Evolutionary conservation across 2,113 vertebrate genomes (phyloP), one percentile per base, ranked within the genome.

Genomic region (Phainopepla nitens): DNA sequence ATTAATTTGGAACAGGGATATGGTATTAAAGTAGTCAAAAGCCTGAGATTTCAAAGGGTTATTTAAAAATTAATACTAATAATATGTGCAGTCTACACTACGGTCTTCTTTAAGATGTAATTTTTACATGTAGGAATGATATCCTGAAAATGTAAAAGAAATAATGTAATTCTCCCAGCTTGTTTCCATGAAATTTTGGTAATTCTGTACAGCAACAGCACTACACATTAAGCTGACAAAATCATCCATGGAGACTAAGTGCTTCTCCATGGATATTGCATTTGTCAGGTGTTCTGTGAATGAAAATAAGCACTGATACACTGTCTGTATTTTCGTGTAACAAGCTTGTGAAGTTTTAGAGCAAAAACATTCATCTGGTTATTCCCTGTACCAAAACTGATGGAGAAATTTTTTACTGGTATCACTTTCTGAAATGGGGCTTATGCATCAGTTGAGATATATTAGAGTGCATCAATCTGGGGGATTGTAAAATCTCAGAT

Each of bases 1-100:
- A 31, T 89, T 89, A 60, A 53, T 95, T 69, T 85, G 70, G 68
- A 92, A 57, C 82, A 95, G 60, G 86, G 78, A 27, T 54, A 57
- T 2, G 6, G 53, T 42, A 25, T 80, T 84, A 47, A 82, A 81
- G 44, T n/a, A 87, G 70, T 20, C 56, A 71, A 54, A 54, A 15
- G 19, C 11, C 13, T 25, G 31, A 24, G 24, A 71, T 89, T 81
- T 91, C 81, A 82, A 91, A 96, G 62, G 27, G 35, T 89, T 41
- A 24, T 60, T 87, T 89, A 29, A 93, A 92, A 93, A 78, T 41
- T 1, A 49, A 33, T 82, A 24, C 60, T 60, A 83, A 17, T 53
- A 71, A 35, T 42, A 36, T 77, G 25, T 33, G 10, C 11, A 42
- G 31, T 72, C 27, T 47, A 15, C 35, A 35, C 25, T 42, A 31